phyloP scores from a whole-genome alignment of 2,113 vertebrate species.

The Perca flavescens region DNA sequence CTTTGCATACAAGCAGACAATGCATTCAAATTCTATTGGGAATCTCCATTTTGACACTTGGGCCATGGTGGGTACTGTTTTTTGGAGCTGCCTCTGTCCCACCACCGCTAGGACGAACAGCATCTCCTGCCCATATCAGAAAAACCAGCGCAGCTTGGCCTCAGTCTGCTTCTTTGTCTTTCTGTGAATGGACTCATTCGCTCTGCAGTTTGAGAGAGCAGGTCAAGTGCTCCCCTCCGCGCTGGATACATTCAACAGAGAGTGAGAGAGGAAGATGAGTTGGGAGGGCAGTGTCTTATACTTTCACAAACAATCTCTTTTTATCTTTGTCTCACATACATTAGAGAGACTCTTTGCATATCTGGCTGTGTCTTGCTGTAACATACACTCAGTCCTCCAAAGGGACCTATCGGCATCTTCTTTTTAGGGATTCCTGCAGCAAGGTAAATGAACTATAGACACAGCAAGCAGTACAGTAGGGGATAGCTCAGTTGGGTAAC shows the following conservation, averaged over 20 bases:
- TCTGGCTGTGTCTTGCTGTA: background rate
- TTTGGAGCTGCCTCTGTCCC: background rate
- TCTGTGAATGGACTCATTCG: background rate
- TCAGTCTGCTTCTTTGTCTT: background rate
- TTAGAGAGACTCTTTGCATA: background rate
- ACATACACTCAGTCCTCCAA: background rate
- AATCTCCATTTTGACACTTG: background rate
- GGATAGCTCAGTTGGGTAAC: slow-evolving; percentile 17
- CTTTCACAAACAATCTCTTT: background rate
- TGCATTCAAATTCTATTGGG: no score
- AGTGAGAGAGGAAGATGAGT: background rate
- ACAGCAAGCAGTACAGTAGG: background rate
- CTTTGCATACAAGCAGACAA: background rate
- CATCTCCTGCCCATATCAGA: background rate
- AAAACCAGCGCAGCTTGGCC: background rate
- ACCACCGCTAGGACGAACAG: no score
- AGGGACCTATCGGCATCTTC: background rate
- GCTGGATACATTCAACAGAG: background rate
- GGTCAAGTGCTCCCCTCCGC: slow-evolving; percentile 14
- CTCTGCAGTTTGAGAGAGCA: background rate
- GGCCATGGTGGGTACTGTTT: background rate
- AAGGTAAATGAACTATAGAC: background rate
- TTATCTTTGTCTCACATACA: background rate
- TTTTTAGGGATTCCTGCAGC: background rate
- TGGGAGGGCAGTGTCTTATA: no score